Base-by-base conservation (phyloP, 1,140 invertebrate genomes). In the Pomacea maculata region DNA sequence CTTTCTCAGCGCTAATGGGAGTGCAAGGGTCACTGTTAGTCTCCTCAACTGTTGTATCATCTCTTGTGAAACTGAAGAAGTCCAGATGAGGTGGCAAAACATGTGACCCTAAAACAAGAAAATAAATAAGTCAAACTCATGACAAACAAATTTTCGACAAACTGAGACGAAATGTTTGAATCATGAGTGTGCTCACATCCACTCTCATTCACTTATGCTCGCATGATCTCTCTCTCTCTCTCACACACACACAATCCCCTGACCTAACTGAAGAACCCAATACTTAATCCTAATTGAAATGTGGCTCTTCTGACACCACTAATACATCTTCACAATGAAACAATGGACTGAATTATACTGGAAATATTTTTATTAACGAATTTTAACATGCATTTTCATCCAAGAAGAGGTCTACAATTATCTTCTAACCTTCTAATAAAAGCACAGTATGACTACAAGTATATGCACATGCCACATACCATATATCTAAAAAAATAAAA, bases 1-100 rank as follows among this genome's bases (percentile, higher is more conserved):
- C 83, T 79, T 21, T 84, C 79, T 29, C 86, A 84, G 75, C 84
- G 84, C 29, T 85, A 82, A 29, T 84, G 55, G 29, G 84, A 80
- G 61, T 83, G n/a, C 75, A 80, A 14, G 80, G 79, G 25, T 80
- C 75, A 34, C 83, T 82, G 77, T 77, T 82, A 68, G 68, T 54
- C 3, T 78, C 82, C 64, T 78, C 84, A 57, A 68, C 17, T 15
- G 81, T 34, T 25, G 72, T 54, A 75, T 87, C 85, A 25, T 88
- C 85, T 34, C 86, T 77, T 21, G 85, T 82, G 77, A 85, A 88
- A 76, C 95, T 96, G 80, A 96, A 95, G 84, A 95, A 95, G 89
- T 96, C 95, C 75, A 96, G 91, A 82, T 93, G 94, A 8, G 95
- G 92, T 61, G 95, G 95, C 81, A 96, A 90, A 81, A 95, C 93